These are phyloP conservation scores for Syritta pipiens DNA, from an alignment of 2,888 invertebrate genomes.

Conservation along the genomic window DNA sequence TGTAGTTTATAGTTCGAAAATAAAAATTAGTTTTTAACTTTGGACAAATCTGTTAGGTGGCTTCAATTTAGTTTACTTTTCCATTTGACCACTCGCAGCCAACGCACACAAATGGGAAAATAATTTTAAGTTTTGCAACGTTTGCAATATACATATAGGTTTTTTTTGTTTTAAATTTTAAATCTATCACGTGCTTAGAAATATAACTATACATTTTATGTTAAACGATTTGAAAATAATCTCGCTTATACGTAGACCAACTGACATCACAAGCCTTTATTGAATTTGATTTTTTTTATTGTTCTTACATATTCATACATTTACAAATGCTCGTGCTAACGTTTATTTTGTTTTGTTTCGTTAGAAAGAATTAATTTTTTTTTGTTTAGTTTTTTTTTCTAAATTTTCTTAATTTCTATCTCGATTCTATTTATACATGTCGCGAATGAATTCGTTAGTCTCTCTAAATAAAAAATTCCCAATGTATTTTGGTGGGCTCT, in stretches of 20 bases:
- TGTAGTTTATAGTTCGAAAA: neutral
- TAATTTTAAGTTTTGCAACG: neutral
- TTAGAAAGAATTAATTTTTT: too few species aligned
- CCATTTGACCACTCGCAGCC: neutral
- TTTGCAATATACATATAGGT: too few species aligned
- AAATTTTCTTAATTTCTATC: neutral
- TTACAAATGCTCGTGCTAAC: too few species aligned
- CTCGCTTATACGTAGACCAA: conserved; percentile 7
- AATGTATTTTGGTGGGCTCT: neutral
- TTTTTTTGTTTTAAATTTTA: neutral
- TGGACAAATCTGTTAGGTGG: too few species aligned
- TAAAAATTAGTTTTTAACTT: too few species aligned
- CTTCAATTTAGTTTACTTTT: too few species aligned
- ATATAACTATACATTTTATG: neutral
- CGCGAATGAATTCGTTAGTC: neutral
- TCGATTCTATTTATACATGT: neutral
- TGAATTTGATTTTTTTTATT: conserved; percentile 1
- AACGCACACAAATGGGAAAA: too few species aligned
- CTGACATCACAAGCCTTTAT: conserved; percentile 28
- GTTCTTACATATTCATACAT: too few species aligned
- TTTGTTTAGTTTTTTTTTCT: neutral
- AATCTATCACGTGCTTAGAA: neutral
- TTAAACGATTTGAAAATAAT: conserved; percentile 4
- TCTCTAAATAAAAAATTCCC: neutral
- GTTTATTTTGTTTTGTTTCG: too few species aligned